Base-by-base conservation (phyloP, 1,140 invertebrate species). In the Drosophila athabasca region DNA sequence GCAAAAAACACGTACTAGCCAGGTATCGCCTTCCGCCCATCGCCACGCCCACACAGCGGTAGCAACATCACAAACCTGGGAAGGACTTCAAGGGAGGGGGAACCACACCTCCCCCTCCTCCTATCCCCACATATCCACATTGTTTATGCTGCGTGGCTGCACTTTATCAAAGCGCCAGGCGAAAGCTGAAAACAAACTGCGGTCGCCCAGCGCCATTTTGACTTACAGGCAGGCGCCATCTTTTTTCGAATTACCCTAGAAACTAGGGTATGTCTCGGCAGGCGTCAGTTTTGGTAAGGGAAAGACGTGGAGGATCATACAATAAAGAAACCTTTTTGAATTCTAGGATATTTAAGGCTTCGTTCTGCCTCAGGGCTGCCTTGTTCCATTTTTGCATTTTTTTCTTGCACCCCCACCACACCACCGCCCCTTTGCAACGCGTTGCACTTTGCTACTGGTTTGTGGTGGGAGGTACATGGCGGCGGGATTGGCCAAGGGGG, bases 141-240 rank as follows among this genome's bases (percentile, higher is more conserved):
- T 87, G 82, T 87, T 87, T 87, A 87, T 87, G 82, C 76, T 81
- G 78, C 74, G 70, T 74, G 75, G 77, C 74, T 87, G 82, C 82
- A 87, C 82, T 87, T 87, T 85, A 85, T 81, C 82, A 85, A 87
- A 85, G 78, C 65, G 69, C 67, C 62, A 41, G 57, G 65, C 74
- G 39, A 59, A 65, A 58, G 74, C 65, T 77, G 74, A 87, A 85
- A 87, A 78, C 68, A 78, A 78, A 75, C 77, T 81, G 81, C 59
- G 81, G 81, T 84, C 73, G 61, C 62, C 35, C 66, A 53, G 49
- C 69, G 77, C 73, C 73, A 87, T 67, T 80, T 80, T 70, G 64
- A 85, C 81, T 81, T 80, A 44, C 29, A 39, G 35, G 35, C 46
- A 31, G 24, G 22, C 48, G 59, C 46, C 64, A 51, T 49, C 66